A percentile compares a stretch with the other conserved stretches of the same genome.
Evolutionary conservation across 2,797 vertebrate species (phyloP).

Genomic region (Loris lydekkerianus): DNA sequence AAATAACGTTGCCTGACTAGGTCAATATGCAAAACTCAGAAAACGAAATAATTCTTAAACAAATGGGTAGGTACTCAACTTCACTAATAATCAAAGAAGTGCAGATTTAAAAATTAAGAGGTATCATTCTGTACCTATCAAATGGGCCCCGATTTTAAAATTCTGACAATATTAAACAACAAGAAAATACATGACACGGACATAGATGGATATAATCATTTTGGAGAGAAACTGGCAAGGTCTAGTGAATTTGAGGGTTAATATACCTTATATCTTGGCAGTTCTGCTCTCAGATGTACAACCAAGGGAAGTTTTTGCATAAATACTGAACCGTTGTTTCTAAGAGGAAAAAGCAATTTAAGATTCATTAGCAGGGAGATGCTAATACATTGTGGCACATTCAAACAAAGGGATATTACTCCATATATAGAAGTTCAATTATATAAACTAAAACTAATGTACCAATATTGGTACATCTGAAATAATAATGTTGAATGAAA

Average conservation of each 20-base stretch:
- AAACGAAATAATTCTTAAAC: conserved; percentile 38
- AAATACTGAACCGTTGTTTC: not conserved
- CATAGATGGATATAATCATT: not conserved
- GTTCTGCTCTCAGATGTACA: not conserved
- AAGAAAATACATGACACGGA: not conserved
- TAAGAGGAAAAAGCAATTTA: conserved; percentile 31
- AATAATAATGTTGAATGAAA: conserved; percentile 21
- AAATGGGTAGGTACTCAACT: not conserved
- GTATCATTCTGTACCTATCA: not conserved
- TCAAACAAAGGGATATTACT: not conserved
- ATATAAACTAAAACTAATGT: not conserved
- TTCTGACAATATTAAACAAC: not conserved
- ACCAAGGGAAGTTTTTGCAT: not conserved
- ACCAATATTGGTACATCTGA: not conserved
- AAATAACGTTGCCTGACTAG: not conserved
- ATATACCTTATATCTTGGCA: not conserved
- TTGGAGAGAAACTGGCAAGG: conserved; percentile 30
- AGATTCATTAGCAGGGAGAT: not conserved
- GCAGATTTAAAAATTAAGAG: conserved; percentile 19
- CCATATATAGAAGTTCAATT: not conserved
- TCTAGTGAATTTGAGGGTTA: not conserved
- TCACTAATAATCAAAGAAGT: conserved; percentile 21
- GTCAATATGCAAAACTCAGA: not conserved
- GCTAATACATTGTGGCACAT: not conserved
- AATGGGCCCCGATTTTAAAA: conserved; percentile 4